A percentile compares a stretch with the other conserved stretches of the same genome.
These are phyloP conservation scores for Apogon talboti DNA, from an alignment of 2,797 vertebrate genomes.

Conservation along the genomic window DNA sequence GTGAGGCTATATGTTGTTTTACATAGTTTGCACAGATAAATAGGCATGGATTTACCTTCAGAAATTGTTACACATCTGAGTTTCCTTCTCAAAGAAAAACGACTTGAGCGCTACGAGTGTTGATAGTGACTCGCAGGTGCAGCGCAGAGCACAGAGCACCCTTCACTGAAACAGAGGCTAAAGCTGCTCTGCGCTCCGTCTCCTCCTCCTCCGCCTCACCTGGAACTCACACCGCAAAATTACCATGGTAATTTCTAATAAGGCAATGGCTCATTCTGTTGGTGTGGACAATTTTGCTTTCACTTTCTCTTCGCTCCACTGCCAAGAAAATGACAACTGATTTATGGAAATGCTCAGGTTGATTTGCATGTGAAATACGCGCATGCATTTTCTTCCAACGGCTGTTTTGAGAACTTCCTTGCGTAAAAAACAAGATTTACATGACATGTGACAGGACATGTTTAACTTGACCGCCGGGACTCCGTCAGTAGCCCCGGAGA, in stretches of 20 bases:
- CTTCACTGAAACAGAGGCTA: conserved; percentile 26
- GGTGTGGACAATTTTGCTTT: not conserved
- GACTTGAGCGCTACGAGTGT: conserved; percentile 12
- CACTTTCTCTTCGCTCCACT: not conserved
- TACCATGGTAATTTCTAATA: conserved; percentile 4
- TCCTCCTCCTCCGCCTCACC: conserved; percentile 3
- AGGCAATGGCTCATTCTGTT: not conserved
- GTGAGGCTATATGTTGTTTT: not conserved
- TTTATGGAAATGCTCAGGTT: conserved; percentile 31
- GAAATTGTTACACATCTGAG: not conserved
- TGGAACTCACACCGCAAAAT: conserved; percentile 9
- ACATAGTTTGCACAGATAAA: not conserved
- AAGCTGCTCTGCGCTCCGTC: conserved; percentile 25
- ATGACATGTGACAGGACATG: not conserved
- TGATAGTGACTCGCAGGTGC: conserved; percentile 28
- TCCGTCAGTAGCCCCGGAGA: not conserved
- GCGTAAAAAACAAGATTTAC: conserved; percentile 8
- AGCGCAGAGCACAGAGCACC: conserved; percentile 6
- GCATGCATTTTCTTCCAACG: not conserved
- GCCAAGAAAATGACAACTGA: conserved; percentile 12
- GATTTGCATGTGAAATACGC: conserved; percentile 50
- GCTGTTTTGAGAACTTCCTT: conserved; percentile 10
- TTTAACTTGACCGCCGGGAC: conserved; percentile 16
- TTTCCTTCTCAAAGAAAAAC: not conserved
- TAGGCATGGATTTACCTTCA: not conserved